These are phyloP conservation scores for Phalacrocorax carbo DNA, from an alignment of 2,113 vertebrate genomes.

Conservation along the genomic window DNA sequence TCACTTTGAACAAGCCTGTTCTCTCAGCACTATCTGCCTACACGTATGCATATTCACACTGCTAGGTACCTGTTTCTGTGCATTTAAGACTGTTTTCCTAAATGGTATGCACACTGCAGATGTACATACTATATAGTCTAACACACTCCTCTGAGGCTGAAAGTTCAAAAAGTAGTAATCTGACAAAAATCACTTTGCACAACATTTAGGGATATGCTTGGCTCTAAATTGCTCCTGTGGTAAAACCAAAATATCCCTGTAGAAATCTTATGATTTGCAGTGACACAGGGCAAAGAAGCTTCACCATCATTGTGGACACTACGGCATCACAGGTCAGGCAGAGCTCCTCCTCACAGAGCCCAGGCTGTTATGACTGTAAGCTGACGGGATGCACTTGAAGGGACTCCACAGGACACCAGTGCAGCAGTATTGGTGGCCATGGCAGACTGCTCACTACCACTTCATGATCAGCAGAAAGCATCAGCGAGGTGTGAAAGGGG, in stretches of 20 bases:
- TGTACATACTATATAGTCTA: not conserved
- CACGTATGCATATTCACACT: not conserved
- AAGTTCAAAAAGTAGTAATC: not conserved
- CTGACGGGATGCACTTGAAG: not conserved
- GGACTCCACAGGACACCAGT: no score
- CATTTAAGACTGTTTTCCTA: not conserved
- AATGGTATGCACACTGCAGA: no score
- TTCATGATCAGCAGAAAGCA: no score
- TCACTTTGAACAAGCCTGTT: not conserved
- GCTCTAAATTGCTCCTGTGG: not conserved
- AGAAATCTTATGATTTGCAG: not conserved
- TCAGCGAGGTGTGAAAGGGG: not conserved
- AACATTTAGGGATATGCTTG: not conserved
- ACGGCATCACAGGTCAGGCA: not conserved
- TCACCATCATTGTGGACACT: no score
- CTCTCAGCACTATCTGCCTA: not conserved
- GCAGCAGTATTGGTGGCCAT: not conserved
- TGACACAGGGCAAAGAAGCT: not conserved
- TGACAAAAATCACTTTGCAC: not conserved
- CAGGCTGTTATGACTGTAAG: not conserved
- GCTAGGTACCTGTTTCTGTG: no score
- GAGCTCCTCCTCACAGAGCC: not conserved
- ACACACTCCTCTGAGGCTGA: not conserved
- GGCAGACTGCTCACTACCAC: not conserved
- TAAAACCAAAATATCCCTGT: no score